Evolutionary conservation across 37 sponge, comb jelly and placozoan genomes (phyloP).

Genomic region (Axinella damicornis): DNA sequence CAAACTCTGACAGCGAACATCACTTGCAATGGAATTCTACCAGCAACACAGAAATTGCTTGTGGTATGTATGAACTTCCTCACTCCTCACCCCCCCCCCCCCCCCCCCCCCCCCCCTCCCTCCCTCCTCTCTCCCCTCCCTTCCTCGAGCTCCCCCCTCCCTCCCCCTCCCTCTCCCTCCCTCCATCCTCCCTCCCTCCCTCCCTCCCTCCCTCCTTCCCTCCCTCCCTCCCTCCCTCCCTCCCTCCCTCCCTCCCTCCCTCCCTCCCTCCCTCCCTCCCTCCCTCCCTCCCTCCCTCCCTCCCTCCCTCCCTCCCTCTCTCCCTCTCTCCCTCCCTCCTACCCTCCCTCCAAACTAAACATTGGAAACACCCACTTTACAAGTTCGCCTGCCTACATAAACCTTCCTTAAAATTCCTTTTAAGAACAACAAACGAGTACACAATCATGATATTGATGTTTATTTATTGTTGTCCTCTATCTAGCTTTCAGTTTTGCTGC

Average conservation of each 20-base stretch:
- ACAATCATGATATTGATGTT: neutral
- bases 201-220: conserved; percentile 5
- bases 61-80: conserved; percentile 9
- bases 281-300: neutral
- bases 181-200: neutral
- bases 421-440: no score
- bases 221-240: conserved; percentile 7
- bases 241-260: conserved; percentile 8
- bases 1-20: conserved; percentile 25
- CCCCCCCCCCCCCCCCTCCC: neutral
- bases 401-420: neutral
- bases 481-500: no score
- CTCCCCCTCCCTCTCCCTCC: conserved; percentile 9
- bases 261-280: conserved; percentile 6
- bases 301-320: neutral
- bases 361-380: no score
- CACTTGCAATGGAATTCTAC: conserved; percentile 44
- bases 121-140: conserved; percentile 17
- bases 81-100: neutral
- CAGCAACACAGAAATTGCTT: conserved; percentile 34
- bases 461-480: no score
- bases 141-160: no score
- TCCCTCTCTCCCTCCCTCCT: conserved; percentile 22
- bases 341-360: no score
- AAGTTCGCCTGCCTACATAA: no score